Evolutionary conservation across 2,888 invertebrate species (phyloP).

Genomic region (Cetonia aurata): DNA sequence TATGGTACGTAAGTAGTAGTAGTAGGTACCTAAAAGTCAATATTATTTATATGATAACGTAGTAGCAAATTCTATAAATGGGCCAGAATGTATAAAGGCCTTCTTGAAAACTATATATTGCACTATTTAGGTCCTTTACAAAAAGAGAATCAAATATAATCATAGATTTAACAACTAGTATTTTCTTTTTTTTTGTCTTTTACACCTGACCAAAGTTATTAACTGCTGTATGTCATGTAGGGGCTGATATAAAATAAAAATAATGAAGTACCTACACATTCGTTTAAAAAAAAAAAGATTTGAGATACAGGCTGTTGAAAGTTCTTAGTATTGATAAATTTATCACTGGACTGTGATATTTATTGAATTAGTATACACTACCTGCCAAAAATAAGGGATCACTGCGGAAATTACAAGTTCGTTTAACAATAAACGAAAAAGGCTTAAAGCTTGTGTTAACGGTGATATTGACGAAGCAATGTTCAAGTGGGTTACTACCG

Average conservation of each 20-base stretch:
- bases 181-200: conserved; percentile 11
- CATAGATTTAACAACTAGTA: conserved; percentile 17
- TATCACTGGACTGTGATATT: too few species aligned
- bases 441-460: too few species aligned
- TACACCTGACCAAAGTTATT: conserved; percentile 30
- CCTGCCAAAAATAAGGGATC: too few species aligned
- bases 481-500: too few species aligned
- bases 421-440: too few species aligned
- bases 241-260: neutral
- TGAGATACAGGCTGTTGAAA: too few species aligned
- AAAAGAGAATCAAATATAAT: conserved; percentile 17
- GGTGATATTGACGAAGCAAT: too few species aligned
- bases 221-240: neutral
- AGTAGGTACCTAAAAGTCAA: conserved; percentile 48
- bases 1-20: conserved; percentile 34
- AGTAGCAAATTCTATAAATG: conserved; percentile 8
- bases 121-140: conserved; percentile 51
- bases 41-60: conserved; percentile 18
- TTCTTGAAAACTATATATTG: conserved; percentile 44
- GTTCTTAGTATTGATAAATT: too few species aligned
- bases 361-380: too few species aligned
- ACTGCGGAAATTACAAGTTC: too few species aligned
- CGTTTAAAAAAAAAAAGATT: too few species aligned
- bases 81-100: conserved; percentile 27
- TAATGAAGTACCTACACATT: conserved; percentile 14